These are phyloP conservation scores for Lucilia sericata DNA, from an alignment of 1,140 invertebrate genomes.

Conservation along the genomic window DNA sequence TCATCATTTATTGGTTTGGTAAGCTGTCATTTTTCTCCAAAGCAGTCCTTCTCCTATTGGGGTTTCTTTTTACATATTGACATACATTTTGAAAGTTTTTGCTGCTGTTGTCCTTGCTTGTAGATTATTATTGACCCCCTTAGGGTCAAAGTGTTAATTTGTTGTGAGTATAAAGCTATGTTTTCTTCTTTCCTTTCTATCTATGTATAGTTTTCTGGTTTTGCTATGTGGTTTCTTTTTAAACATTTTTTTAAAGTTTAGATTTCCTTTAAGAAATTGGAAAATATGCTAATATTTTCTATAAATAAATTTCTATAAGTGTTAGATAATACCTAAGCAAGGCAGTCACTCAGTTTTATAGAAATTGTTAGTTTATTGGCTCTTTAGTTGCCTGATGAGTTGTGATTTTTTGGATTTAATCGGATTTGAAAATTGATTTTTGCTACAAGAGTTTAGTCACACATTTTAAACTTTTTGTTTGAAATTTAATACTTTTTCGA, in stretches of 20 bases:
- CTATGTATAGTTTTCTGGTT: background rate
- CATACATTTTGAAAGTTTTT: background rate
- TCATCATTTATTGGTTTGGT: slow-evolving; percentile 9
- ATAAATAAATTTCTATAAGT: background rate
- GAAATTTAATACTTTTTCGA: too few species aligned
- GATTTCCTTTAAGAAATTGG: background rate
- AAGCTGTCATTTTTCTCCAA: background rate
- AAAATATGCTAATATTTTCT: background rate
- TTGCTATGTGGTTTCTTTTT: background rate
- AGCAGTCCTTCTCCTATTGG: background rate
- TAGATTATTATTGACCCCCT: background rate
- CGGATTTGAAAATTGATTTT: too few species aligned
- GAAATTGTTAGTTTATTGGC: too few species aligned
- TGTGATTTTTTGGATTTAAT: background rate
- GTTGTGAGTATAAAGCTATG: background rate
- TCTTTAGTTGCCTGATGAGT: background rate
- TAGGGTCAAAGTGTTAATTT: background rate
- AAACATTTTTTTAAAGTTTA: background rate
- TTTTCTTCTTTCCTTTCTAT: background rate
- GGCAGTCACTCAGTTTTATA: too few species aligned
- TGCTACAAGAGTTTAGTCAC: too few species aligned
- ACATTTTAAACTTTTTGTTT: too few species aligned
- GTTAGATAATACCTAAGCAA: background rate
- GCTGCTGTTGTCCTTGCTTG: background rate
- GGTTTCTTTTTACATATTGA: background rate